A percentile compares a stretch with the other conserved stretches of the same genome.
Evolutionary conservation across 2,797 vertebrate species (phyloP).

Genomic region (Heterohyrax brucei): DNA sequence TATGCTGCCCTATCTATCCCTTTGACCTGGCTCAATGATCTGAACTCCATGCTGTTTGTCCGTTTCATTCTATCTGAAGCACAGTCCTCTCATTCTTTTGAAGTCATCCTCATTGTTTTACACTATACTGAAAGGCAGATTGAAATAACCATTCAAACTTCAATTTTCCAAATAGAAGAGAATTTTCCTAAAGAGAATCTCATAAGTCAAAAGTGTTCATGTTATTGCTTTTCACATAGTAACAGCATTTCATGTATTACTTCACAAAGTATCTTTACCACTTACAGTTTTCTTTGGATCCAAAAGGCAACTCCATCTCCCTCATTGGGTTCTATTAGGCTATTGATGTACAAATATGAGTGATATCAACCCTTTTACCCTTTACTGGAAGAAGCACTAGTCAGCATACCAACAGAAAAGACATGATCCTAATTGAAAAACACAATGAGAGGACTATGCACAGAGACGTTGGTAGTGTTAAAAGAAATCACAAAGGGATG

Average conservation of each 20-base stretch:
- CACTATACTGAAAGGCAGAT: neutral
- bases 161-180: neutral
- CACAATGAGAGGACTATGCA: neutral
- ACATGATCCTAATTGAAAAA: neutral
- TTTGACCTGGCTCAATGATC: no score
- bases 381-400: neutral
- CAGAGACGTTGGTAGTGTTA: neutral
- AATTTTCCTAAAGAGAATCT: neutral
- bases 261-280: neutral
- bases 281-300: constrained; percentile 19
- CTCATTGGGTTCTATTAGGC: neutral
- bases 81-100: neutral
- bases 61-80: neutral
- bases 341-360: neutral
- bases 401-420: neutral
- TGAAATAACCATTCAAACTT: neutral
- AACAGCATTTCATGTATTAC: neutral
- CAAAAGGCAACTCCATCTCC: neutral
- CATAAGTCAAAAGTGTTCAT: neutral
- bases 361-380: neutral
- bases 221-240: no score
- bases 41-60: neutral
- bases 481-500: neutral
- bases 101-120: neutral
- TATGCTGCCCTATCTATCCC: no score